Evolutionary conservation across 2,113 vertebrate species (phyloP).

Genomic region (Silurus meridionalis): DNA sequence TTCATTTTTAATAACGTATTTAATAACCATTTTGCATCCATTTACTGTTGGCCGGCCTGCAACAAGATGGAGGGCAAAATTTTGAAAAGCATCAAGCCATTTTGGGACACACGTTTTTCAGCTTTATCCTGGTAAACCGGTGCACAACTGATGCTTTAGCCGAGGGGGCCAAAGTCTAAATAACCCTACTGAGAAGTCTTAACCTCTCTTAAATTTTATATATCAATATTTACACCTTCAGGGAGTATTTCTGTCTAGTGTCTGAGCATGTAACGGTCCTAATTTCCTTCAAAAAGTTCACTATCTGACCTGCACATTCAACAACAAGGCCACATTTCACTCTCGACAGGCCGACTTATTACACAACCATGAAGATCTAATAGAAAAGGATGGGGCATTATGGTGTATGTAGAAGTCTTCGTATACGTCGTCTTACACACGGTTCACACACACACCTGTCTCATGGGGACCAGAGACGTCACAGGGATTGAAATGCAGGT

Average conservation of each 20-base stretch:
- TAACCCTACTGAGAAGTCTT: not conserved
- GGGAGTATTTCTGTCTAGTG: not conserved
- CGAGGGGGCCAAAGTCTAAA: not conserved
- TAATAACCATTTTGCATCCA: slow-evolving; percentile 1
- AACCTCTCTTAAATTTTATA: not conserved
- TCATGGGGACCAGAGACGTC: not conserved
- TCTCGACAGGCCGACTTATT: not conserved
- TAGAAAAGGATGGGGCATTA: not conserved
- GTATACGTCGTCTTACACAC: not conserved
- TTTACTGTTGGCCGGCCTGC: not conserved
- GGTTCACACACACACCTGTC: not conserved
- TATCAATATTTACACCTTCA: not conserved
- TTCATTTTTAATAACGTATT: slow-evolving; percentile 10
- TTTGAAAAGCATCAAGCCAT: not conserved
- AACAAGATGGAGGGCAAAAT: slow-evolving; percentile 19
- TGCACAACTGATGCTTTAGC: not conserved
- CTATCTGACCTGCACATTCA: not conserved
- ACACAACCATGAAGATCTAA: not conserved
- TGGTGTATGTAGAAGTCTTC: not conserved
- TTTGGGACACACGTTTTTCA: not conserved
- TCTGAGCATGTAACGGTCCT: not conserved
- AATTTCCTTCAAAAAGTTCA: not conserved
- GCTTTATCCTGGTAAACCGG: not conserved
- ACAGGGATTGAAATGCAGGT: not conserved
- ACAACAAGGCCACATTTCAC: not conserved